These are phyloP conservation scores for Melanotaenia trifasciata DNA, from an alignment of 2,797 vertebrate genomes.

Conservation along the genomic window DNA sequence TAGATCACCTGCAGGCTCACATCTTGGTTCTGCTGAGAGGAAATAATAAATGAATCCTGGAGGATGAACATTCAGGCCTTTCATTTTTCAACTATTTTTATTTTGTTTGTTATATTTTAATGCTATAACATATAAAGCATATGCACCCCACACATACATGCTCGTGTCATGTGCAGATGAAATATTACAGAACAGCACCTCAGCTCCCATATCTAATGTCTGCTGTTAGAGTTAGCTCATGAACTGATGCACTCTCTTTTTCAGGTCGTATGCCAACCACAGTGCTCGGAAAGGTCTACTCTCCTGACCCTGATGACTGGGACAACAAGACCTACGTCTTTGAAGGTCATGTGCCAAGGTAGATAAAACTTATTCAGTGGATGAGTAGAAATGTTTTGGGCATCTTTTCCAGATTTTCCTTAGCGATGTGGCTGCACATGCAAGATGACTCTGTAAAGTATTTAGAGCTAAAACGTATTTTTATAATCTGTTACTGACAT, in stretches of 20 bases:
- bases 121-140: too few species aligned
- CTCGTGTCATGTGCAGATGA: background rate
- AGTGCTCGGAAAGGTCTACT: conserved; percentile 89
- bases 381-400: background rate
- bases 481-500: too few species aligned
- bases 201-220: background rate
- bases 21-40: background rate
- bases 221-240: background rate
- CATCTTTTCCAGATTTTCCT: background rate
- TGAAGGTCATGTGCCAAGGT: conserved; percentile 90
- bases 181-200: background rate
- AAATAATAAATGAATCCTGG: conserved; percentile 5
- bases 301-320: conserved; percentile 92
- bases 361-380: conserved; percentile 56
- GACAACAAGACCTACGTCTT: conserved; percentile 92
- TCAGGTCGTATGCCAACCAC: conserved; percentile 88
- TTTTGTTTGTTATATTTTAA: background rate
- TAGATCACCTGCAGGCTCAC: conserved; percentile 14
- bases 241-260: conserved; percentile 34
- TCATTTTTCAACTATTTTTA: background rate
- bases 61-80: background rate
- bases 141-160: background rate
- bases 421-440: background rate
- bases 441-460: background rate
- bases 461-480: background rate